These are phyloP conservation scores for Pterocles orientalis DNA, from an alignment of 2,113 vertebrate species.

Conservation along the genomic window DNA sequence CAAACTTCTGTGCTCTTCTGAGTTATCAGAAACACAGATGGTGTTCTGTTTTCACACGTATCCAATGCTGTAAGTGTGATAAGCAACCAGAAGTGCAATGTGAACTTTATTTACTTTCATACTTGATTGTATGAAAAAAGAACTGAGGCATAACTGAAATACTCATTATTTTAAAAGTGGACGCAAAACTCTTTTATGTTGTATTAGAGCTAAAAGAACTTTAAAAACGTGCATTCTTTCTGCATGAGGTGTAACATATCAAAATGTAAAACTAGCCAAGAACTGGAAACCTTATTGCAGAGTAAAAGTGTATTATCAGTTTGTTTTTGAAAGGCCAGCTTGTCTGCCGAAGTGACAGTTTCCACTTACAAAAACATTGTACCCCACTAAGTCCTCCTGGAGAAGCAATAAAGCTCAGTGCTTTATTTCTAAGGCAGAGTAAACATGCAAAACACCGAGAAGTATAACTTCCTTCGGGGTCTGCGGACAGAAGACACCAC, in stretches of 20 bases:
- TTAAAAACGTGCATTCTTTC: background rate
- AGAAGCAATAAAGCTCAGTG: background rate
- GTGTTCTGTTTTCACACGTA: slow-evolving; percentile 11
- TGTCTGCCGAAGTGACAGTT: background rate
- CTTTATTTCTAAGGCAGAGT: background rate
- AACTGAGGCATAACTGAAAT: background rate
- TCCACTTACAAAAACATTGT: background rate
- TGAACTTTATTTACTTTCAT: background rate
- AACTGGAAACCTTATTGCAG: background rate
- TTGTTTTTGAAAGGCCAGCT: background rate
- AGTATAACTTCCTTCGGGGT: background rate
- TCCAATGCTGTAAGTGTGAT: background rate
- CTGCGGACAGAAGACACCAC: background rate
- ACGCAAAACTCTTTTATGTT: background rate
- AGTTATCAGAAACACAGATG: background rate
- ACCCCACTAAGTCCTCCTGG: background rate
- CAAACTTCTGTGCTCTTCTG: background rate
- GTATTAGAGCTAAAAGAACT: background rate
- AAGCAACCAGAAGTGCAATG: background rate
- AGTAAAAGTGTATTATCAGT: background rate
- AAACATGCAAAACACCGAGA: background rate
- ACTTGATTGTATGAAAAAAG: background rate
- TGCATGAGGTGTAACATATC: background rate
- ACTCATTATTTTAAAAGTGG: background rate
- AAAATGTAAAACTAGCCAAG: background rate